Evolutionary conservation across 2,888 invertebrate genomes (phyloP).

Genomic region (Macaria notata): DNA sequence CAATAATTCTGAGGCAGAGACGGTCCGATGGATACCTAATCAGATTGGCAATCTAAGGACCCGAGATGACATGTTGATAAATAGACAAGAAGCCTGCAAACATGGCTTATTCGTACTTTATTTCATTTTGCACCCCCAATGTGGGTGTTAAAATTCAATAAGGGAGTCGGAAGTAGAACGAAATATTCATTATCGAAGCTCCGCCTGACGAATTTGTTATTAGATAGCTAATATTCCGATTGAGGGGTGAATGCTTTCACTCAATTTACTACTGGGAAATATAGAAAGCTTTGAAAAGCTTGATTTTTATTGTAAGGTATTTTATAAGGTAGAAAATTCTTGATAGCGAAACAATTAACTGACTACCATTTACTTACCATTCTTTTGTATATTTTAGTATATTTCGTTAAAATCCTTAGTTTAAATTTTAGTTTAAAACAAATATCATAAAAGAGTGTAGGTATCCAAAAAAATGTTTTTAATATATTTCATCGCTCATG

Average conservation of each 20-base stretch:
- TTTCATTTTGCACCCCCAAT: slow-evolving; percentile 33
- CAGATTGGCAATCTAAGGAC: background rate
- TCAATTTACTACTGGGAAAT: slow-evolving; percentile 6
- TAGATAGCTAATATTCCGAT: slow-evolving; percentile 68
- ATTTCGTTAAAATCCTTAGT: too few species aligned
- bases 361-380: too few species aligned
- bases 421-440: too few species aligned
- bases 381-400: too few species aligned
- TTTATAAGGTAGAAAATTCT: too few species aligned
- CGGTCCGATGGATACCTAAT: too few species aligned
- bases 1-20: too few species aligned
- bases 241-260: slow-evolving; percentile 33
- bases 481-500: too few species aligned
- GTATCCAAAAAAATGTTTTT: too few species aligned
- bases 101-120: slow-evolving; percentile 30
- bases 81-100: slow-evolving; percentile 26
- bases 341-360: too few species aligned
- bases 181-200: slow-evolving; percentile 57
- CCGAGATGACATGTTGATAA: slow-evolving; percentile 8
- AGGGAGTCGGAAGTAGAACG: slow-evolving; percentile 43
- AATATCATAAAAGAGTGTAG: too few species aligned
- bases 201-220: slow-evolving; percentile 61
- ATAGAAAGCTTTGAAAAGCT: background rate
- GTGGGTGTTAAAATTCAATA: slow-evolving; percentile 46
- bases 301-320: background rate